Evolutionary conservation across 2,888 invertebrate genomes (phyloP).

Genomic region (Eilema sororculum): DNA sequence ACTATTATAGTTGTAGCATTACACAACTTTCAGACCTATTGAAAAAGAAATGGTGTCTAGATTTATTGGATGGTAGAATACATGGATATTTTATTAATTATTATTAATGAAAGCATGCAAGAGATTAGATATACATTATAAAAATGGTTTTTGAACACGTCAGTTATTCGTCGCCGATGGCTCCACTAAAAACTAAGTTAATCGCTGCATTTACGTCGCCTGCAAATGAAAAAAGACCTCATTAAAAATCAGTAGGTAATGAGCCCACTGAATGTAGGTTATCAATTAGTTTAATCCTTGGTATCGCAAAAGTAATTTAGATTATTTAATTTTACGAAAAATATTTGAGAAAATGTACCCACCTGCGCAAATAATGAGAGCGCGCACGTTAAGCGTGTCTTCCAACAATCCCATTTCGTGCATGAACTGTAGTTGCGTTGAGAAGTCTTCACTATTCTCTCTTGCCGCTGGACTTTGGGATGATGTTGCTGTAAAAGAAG

Average conservation of each 20-base stretch:
- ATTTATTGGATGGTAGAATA: background rate
- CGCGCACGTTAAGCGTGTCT: constrained; percentile 94
- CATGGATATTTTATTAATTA: background rate
- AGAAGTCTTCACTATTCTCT: constrained; percentile 58
- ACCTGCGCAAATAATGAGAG: constrained; percentile 91
- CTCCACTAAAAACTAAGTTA: constrained; percentile 93
- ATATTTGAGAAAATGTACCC: constrained; percentile 14
- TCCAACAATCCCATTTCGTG: constrained; percentile 96
- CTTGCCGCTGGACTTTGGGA: constrained; percentile 69
- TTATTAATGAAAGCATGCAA: background rate
- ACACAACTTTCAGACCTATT: background rate
- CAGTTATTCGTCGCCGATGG: constrained; percentile 72
- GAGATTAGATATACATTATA: background rate
- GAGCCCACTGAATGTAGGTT: background rate
- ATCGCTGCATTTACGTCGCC: constrained; percentile 97
- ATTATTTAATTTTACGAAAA: no score
- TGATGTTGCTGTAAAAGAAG: constrained; percentile 66
- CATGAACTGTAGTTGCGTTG: constrained; percentile 91
- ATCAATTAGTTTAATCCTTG: no score
- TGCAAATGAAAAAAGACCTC: constrained; percentile 61
- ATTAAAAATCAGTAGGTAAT: background rate
- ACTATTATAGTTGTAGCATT: background rate
- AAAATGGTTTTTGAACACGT: background rate
- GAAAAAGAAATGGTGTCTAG: background rate
- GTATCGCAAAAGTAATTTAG: background rate